These are phyloP conservation scores for Tetramorium bicarinatum DNA, from an alignment of 2,888 invertebrate genomes.

Conservation along the genomic window DNA sequence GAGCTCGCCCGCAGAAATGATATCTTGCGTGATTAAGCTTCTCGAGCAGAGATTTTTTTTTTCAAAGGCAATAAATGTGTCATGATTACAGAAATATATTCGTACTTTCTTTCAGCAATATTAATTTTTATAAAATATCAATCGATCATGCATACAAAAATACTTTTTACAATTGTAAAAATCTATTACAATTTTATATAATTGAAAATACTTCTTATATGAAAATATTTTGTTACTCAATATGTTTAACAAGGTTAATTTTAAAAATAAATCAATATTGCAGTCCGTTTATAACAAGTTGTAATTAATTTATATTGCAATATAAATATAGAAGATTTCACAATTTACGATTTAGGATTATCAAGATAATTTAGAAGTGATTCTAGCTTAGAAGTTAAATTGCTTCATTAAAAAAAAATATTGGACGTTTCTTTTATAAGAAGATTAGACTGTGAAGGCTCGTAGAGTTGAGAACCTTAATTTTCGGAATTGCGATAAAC, in stretches of 20 bases:
- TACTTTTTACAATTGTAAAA: background rate
- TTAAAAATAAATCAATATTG: slow-evolving; percentile 11
- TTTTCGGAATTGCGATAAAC: slow-evolving; percentile 61
- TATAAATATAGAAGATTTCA: slow-evolving; percentile 11
- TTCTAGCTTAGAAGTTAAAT: slow-evolving; percentile 24
- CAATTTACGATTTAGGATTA: slow-evolving; percentile 1
- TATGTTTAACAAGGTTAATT: background rate
- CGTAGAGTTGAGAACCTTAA: slow-evolving; percentile 51
- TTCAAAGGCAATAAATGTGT: slow-evolving; percentile 14
- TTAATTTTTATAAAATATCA: slow-evolving; percentile 9
- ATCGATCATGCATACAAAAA: background rate
- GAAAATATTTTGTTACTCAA: background rate
- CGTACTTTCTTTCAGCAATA: background rate
- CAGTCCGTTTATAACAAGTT: background rate
- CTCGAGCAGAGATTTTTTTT: slow-evolving; percentile 15
- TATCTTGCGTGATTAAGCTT: slow-evolving; percentile 70
- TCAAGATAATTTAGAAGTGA: slow-evolving; percentile 54
- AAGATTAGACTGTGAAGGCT: slow-evolving; percentile 60
- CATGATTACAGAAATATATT: slow-evolving; percentile 21
- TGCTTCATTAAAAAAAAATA: slow-evolving; percentile 38
- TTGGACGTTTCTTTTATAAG: slow-evolving; percentile 47
- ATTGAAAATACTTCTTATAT: background rate
- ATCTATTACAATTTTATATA: background rate
- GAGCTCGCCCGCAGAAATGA: slow-evolving; percentile 60
- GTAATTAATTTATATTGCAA: background rate